Conservation (phyloP, 2,113 vertebrate species). For the Chroicocephalus ridibundus region DNA sequence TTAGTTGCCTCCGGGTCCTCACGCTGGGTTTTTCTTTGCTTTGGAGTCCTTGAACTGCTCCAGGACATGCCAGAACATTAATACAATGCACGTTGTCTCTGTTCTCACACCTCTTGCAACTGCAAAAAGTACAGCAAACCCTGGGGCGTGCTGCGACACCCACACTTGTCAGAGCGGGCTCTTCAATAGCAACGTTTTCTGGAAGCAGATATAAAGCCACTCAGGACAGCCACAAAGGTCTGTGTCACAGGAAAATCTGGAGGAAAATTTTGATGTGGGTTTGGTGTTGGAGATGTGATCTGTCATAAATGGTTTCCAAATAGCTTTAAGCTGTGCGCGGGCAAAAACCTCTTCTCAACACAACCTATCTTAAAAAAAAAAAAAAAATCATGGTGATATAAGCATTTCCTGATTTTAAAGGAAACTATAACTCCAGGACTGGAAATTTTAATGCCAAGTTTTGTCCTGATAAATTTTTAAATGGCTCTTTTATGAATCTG, state of each 20-base stretch:
- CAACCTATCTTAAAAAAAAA: background rate
- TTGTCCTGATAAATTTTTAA: slow-evolving; percentile 49
- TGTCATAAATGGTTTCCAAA: background rate
- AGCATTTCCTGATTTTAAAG: slow-evolving; percentile 34
- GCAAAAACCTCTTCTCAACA: background rate
- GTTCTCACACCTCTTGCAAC: background rate
- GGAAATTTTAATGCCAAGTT: slow-evolving; percentile 42
- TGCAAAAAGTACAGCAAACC: background rate
- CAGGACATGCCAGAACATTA: background rate
- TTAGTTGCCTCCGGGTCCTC: background rate
- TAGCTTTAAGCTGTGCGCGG: background rate
- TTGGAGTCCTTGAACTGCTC: background rate
- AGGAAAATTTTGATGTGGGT: background rate
- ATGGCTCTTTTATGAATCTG: slow-evolving; percentile 48
- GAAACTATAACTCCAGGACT: slow-evolving; percentile 12
- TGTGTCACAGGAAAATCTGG: background rate
- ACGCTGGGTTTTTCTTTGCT: background rate
- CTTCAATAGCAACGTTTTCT: background rate
- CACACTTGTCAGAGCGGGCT: background rate
- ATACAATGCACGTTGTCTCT: accelerated
- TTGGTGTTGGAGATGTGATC: background rate
- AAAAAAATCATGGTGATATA: background rate
- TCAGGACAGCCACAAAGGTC: background rate
- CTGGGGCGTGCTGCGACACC: accelerated
- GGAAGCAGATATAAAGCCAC: background rate